These are phyloP conservation scores for Pammene aurita DNA, from an alignment of 2,888 invertebrate species.

Conservation along the genomic window DNA sequence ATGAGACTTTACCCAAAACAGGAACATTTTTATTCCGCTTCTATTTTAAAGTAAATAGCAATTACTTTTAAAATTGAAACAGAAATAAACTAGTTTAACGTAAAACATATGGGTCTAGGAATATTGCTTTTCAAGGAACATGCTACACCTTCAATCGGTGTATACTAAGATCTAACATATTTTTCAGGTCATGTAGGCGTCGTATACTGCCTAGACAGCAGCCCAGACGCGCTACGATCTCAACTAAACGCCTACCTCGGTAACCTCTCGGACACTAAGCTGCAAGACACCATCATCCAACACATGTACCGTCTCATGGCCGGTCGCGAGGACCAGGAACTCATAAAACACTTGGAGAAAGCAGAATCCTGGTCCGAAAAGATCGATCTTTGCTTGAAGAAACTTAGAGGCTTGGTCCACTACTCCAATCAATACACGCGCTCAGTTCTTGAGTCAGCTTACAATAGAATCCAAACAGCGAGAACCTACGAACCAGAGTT, in stretches of 20 bases:
- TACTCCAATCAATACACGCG: constrained; percentile 37
- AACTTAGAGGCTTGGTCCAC: constrained; percentile 14
- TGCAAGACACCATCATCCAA: constrained; percentile 41
- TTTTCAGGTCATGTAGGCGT: constrained; percentile 44
- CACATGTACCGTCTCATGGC: constrained; percentile 42
- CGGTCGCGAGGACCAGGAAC: constrained; percentile 19
- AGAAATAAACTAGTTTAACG: too few relatives aligned
- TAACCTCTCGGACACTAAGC: constrained; percentile 32
- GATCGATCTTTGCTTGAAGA: constrained; percentile 24
- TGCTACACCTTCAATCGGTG: too few relatives aligned
- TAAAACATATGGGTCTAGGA: not conserved
- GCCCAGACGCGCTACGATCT: constrained; percentile 42
- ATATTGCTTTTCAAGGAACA: not conserved
- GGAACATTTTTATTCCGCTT: too few relatives aligned
- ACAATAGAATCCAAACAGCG: constrained; percentile 42
- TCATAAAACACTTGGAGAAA: constrained; percentile 22
- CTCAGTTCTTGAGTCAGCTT: constrained; percentile 36
- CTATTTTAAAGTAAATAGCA: too few relatives aligned
- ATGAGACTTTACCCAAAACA: too few relatives aligned
- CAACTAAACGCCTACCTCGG: constrained; percentile 43
- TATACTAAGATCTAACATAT: not conserved
- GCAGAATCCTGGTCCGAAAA: constrained; percentile 32
- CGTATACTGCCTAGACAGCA: constrained; percentile 46
- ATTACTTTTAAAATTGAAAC: too few relatives aligned
- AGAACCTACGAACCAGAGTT: constrained; percentile 39